Conservation (phyloP, 2,113 vertebrate genomes). For the Bostrychus sinensis region DNA sequence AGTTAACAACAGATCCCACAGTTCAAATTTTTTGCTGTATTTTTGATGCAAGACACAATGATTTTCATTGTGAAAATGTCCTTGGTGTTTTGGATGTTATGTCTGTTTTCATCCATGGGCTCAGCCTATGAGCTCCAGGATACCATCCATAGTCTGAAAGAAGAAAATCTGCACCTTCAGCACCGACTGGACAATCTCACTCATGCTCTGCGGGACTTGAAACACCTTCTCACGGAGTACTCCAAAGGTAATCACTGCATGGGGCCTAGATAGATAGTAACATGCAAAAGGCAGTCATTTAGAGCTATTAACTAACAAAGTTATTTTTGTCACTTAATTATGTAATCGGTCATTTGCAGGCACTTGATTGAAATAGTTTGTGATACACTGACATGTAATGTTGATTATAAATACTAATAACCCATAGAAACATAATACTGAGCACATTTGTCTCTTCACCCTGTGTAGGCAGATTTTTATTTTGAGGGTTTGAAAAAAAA, state of each 20-base stretch:
- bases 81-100: constrained; percentile 28
- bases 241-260: constrained; percentile 53
- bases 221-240: constrained; percentile 65
- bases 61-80: constrained; percentile 23
- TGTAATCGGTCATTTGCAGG: no score
- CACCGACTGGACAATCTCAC: constrained; percentile 72
- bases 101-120: constrained; percentile 24
- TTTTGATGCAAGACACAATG: constrained; percentile 16
- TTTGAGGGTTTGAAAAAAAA: no score
- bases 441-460: no score
- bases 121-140: constrained; percentile 73
- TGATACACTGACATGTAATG: no score
- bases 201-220: constrained; percentile 63
- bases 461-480: no score
- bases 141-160: constrained; percentile 72
- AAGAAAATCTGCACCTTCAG: constrained; percentile 73
- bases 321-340: neutral
- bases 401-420: no score
- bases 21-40: neutral
- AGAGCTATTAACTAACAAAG: neutral
- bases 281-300: neutral
- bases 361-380: neutral
- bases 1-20: neutral
- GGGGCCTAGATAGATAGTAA: no score
- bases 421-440: no score